These are phyloP conservation scores for Germaria angustata DNA, from an alignment of 2,888 invertebrate genomes.

Conservation along the genomic window DNA sequence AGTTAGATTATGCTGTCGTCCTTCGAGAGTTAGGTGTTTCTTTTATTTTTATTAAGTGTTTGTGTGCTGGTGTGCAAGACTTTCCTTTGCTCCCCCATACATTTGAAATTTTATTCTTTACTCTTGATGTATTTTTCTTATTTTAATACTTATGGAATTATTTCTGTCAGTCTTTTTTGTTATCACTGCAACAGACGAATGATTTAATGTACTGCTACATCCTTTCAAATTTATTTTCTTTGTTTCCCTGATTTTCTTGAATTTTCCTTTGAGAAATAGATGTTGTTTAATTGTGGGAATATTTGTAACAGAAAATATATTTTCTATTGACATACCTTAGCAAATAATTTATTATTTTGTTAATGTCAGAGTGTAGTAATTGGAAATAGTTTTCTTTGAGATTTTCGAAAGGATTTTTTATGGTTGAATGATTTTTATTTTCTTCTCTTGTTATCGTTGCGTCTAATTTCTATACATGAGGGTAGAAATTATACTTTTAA, in stretches of 20 bases:
- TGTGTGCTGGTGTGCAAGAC: no score
- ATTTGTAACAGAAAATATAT: neutral
- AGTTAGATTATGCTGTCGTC: neutral
- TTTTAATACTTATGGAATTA: neutral
- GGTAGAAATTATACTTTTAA: no score
- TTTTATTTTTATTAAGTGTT: no score
- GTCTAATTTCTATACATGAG: no score
- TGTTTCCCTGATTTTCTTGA: neutral
- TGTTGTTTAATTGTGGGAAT: constrained; percentile 39
- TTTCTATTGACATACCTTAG: constrained; percentile 10
- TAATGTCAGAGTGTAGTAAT: neutral
- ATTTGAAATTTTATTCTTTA: neutral
- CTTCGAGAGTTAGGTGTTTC: neutral
- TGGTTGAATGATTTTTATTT: no score
- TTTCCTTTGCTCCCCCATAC: constrained; percentile 3
- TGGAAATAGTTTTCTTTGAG: neutral
- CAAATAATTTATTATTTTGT: constrained; percentile 12
- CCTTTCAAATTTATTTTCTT: neutral
- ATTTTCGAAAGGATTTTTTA: constrained; percentile 9
- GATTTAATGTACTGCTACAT: neutral
- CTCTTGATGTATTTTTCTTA: neutral
- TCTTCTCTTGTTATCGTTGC: no score
- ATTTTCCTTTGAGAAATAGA: neutral
- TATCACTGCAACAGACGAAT: neutral
- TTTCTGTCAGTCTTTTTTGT: no score